A percentile compares a stretch with the other conserved stretches of the same genome.
Conservation (phyloP, 2,888 invertebrate genomes). For the Thysanoteuthis rhombus region DNA sequence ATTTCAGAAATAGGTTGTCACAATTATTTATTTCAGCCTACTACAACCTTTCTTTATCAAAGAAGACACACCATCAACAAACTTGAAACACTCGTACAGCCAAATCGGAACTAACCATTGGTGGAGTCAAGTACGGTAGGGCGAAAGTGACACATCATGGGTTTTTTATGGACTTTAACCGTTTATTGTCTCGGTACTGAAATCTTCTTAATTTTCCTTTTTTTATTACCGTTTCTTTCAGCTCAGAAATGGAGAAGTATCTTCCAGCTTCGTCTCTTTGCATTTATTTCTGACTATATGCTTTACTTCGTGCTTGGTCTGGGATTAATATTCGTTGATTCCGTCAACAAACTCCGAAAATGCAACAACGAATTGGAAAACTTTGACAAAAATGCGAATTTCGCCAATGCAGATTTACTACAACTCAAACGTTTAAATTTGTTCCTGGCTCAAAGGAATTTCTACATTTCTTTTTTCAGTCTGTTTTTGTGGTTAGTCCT, state of each 20-base stretch:
- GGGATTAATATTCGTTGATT: constrained; percentile 89
- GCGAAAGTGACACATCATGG: too few species aligned
- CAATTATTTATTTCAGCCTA: too few species aligned
- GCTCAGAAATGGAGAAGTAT: constrained; percentile 88
- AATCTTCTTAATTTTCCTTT: constrained; percentile 83
- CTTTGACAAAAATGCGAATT: constrained; percentile 62
- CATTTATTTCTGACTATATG: constrained; percentile 84
- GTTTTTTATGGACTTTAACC: constrained; percentile 97
- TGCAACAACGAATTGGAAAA: constrained; percentile 77
- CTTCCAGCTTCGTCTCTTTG: constrained; percentile 85
- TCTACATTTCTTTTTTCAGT: constrained; percentile 97
- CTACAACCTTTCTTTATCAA: too few species aligned
- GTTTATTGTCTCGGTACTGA: constrained; percentile 93
- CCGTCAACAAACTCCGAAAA: constrained; percentile 91
- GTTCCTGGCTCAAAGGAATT: constrained; percentile 96
- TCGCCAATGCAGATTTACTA: constrained; percentile 77
- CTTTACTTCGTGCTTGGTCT: constrained; percentile 84
- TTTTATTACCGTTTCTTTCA: constrained; percentile 88
- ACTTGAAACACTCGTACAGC: too few species aligned
- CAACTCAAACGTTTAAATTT: constrained; percentile 81
- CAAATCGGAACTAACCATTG: too few species aligned
- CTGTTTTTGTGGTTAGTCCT: constrained; percentile 94
- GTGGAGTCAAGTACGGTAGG: too few species aligned
- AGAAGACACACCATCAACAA: too few species aligned
- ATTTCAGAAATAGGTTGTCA: too few species aligned